These are phyloP conservation scores for Leptinotarsa lineolata DNA, from an alignment of 1,140 invertebrate genomes.

Conservation along the genomic window DNA sequence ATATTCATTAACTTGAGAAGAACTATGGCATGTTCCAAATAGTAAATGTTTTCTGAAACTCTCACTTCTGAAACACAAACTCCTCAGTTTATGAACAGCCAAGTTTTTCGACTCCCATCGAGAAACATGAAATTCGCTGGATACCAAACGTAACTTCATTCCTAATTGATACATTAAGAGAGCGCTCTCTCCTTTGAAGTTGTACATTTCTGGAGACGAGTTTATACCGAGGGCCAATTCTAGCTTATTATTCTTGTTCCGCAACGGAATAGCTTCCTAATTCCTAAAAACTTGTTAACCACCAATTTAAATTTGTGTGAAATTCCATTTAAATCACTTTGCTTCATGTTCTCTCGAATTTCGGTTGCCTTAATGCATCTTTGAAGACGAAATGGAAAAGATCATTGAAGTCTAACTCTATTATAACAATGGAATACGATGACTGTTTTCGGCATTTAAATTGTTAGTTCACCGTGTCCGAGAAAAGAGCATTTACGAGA, in stretches of 20 bases:
- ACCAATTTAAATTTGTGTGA: constrained; percentile 45
- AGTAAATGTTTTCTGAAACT: too few relatives aligned
- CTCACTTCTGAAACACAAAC: too few relatives aligned
- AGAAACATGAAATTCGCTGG: background rate
- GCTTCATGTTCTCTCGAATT: constrained; percentile 30
- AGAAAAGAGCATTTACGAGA: too few relatives aligned
- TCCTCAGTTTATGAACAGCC: background rate
- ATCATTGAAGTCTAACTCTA: constrained; percentile 22
- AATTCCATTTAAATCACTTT: constrained; percentile 42
- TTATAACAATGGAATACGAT: background rate
- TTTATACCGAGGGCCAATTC: constrained; percentile 35
- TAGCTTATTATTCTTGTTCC: constrained; percentile 45
- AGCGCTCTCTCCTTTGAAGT: constrained; percentile 42
- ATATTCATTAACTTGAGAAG: too few relatives aligned
- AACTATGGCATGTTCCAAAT: too few relatives aligned
- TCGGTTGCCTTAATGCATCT: constrained; percentile 33
- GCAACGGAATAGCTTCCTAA: constrained; percentile 47
- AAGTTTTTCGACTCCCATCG: background rate
- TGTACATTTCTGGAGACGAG: constrained; percentile 37
- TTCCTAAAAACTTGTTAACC: constrained; percentile 50
- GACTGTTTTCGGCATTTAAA: too few relatives aligned
- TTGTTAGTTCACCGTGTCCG: too few relatives aligned
- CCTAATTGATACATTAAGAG: constrained; percentile 46
- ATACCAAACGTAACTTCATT: constrained; percentile 42
- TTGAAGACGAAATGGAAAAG: constrained; percentile 32